A percentile compares a stretch with the other conserved stretches of the same genome.
Evolutionary conservation across 2,113 vertebrate genomes (phyloP).

Genomic region (Ctenomys sociabilis): DNA sequence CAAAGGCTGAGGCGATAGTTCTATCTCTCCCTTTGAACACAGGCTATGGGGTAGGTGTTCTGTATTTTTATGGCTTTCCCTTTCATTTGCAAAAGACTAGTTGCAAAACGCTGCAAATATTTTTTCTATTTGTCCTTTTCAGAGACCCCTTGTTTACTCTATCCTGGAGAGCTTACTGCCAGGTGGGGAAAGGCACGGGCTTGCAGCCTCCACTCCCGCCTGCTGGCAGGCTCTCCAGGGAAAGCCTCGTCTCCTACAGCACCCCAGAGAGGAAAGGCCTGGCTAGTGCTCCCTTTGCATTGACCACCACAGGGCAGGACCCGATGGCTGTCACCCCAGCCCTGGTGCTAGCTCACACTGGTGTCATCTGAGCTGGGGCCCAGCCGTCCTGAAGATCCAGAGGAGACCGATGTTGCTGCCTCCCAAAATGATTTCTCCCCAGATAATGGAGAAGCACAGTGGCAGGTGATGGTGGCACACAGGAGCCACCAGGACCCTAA

Average conservation of each 20-base stretch:
- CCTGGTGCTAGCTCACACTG: neutral
- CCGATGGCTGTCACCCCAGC: neutral
- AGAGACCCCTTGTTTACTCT: too few species aligned
- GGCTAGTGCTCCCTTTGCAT: neutral
- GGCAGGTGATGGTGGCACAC: too few species aligned
- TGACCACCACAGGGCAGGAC: neutral
- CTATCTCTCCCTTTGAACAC: fast-evolving
- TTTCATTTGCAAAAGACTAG: neutral
- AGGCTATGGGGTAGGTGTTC: neutral
- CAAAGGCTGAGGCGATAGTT: neutral
- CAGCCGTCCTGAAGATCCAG: too few species aligned
- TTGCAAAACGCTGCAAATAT: too few species aligned
- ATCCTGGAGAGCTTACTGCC: neutral
- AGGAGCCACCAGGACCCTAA: fast-evolving
- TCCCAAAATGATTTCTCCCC: neutral
- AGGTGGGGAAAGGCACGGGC: neutral
- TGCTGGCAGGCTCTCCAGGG: neutral
- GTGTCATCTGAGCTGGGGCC: fast-evolving
- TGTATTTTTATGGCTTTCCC: neutral
- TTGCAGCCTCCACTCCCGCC: neutral
- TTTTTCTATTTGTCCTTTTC: too few species aligned
- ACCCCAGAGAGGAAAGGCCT: too few species aligned
- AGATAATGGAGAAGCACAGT: neutral
- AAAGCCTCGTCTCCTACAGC: neutral
- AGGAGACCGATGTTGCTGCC: neutral